Evolutionary conservation across 2,797 vertebrate genomes (phyloP).

Genomic region (Intellagama lesueurii): DNA sequence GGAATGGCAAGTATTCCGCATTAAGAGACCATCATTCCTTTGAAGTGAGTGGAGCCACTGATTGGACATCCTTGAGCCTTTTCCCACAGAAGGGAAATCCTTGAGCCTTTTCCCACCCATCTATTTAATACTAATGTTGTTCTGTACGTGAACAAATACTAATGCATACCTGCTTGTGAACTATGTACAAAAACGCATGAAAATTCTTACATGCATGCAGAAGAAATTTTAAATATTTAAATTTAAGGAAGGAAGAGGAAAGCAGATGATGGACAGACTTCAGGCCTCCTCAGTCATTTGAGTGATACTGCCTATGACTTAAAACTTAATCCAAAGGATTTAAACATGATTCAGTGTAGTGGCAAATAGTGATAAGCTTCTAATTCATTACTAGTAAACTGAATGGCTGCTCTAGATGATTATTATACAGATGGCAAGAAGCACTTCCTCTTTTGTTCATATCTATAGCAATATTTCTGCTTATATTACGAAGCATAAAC

Average conservation of each 20-base stretch:
- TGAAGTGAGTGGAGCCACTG: neutral
- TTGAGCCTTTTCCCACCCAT: neutral
- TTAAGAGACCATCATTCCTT: neutral
- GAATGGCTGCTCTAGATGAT: neutral
- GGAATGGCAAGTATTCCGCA: neutral
- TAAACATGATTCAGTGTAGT: constrained; percentile 7
- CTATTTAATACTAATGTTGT: neutral
- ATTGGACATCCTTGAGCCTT: neutral
- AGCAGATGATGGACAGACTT: neutral
- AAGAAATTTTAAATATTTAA: neutral
- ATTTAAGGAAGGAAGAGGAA: neutral
- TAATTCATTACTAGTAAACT: constrained; percentile 8
- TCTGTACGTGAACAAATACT: neutral
- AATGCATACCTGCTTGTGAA: neutral
- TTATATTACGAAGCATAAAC: neutral
- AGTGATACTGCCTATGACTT: neutral
- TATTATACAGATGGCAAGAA: neutral
- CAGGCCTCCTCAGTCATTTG: neutral
- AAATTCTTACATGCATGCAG: neutral
- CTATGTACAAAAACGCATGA: neutral
- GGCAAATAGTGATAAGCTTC: neutral
- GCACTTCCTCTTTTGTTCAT: neutral
- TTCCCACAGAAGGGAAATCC: neutral
- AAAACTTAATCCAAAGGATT: neutral
- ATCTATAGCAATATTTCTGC: constrained; percentile 3